Percentiles rank a stretch among this genome's conserved stretches.
Conservation (phyloP, 2,888 invertebrate genomes). For the Agrotis segetum region DNA sequence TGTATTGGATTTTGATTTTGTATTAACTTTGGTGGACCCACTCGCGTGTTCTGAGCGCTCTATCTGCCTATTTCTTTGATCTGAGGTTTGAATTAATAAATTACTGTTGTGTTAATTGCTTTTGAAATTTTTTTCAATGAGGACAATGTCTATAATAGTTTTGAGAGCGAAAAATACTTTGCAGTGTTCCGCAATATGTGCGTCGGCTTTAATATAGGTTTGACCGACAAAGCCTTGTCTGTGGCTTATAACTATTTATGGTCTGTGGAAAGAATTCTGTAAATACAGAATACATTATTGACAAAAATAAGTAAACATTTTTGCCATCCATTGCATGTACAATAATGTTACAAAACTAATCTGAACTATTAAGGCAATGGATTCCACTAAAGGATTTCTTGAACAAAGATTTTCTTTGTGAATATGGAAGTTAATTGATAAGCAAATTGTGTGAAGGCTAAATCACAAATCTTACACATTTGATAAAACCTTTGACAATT, state of each 20-base stretch:
- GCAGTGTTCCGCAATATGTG: no score
- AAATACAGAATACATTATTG: constrained; percentile 4
- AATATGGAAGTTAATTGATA: neutral
- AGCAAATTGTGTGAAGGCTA: neutral
- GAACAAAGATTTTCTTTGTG: constrained; percentile 9
- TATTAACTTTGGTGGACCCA: no score
- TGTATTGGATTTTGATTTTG: no score
- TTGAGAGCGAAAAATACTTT: no score
- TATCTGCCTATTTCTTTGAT: no score
- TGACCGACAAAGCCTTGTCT: neutral
- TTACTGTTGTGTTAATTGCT: no score
- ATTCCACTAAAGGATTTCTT: constrained; percentile 6
- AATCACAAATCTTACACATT: neutral
- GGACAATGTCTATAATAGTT: no score
- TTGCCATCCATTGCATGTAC: constrained; percentile 25
- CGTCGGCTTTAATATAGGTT: neutral
- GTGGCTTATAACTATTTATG: neutral
- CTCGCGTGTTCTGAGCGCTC: no score
- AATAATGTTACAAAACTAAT: neutral
- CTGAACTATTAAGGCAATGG: constrained; percentile 22
- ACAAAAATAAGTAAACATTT: neutral
- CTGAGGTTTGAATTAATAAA: no score
- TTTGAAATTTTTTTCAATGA: no score
- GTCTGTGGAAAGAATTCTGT: neutral
- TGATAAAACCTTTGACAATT: neutral